These are phyloP conservation scores for Chouioia cunea DNA, from an alignment of 2,888 invertebrate species.

Conservation along the genomic window DNA sequence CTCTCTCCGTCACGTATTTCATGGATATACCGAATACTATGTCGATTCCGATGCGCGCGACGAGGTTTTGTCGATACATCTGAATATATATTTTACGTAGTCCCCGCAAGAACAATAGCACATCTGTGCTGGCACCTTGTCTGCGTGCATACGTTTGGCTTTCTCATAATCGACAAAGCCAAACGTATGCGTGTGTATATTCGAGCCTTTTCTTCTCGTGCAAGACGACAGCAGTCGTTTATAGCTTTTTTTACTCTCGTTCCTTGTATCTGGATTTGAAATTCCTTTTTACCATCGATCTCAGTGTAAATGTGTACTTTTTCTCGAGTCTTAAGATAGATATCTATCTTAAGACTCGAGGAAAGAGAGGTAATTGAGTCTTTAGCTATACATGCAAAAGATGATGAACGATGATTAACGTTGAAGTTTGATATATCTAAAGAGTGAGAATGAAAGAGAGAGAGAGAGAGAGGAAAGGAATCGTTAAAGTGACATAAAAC, in stretches of 20 bases:
- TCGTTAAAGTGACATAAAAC: no score
- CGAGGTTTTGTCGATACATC: neutral
- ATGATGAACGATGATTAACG: no score
- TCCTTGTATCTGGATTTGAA: neutral
- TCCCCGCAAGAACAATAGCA: slow-evolving; percentile 39
- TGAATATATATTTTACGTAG: neutral
- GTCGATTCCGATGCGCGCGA: neutral
- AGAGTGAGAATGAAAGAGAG: no score
- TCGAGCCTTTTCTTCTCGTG: slow-evolving; percentile 22
- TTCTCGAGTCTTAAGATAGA: no score
- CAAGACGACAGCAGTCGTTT: slow-evolving; percentile 10
- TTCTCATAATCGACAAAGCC: slow-evolving; percentile 43
- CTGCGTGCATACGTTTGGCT: slow-evolving; percentile 24
- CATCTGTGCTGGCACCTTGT: slow-evolving; percentile 42
- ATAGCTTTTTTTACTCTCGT: slow-evolving; percentile 13
- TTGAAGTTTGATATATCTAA: no score
- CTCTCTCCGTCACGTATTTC: neutral
- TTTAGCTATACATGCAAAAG: no score
- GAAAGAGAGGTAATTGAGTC: no score
- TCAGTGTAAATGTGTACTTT: no score
- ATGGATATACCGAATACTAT: no score
- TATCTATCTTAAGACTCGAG: no score
- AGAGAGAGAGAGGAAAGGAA: no score
- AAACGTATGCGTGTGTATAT: neutral
- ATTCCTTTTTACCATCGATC: no score